phyloP scores from a whole-genome alignment of 2,888 invertebrate genomes.

The Eustalomyia histrio region DNA sequence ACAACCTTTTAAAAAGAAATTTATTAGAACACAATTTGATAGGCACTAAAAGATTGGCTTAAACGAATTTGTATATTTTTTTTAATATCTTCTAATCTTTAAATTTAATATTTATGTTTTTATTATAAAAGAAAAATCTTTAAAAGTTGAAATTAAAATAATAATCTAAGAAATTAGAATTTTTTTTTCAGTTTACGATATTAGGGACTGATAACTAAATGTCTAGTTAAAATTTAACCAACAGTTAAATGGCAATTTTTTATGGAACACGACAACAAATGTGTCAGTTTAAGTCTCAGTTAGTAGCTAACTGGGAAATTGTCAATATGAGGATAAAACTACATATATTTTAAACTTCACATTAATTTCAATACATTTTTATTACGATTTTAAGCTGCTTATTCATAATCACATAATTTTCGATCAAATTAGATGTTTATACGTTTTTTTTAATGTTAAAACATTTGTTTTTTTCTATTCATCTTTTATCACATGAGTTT shows the following conservation, averaged over 20 bases:
- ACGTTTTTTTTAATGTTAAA: not conserved
- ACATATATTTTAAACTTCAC: not conserved
- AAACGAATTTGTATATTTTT: not conserved
- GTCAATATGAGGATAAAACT: too few relatives aligned
- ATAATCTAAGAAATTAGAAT: not conserved
- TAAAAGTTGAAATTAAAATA: not conserved
- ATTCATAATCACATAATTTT: constrained; percentile 24
- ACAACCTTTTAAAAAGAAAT: constrained; percentile 55
- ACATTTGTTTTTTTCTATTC: constrained; percentile 23
- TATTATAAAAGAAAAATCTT: constrained; percentile 5
- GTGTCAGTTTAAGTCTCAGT: too few relatives aligned
- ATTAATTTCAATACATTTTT: not conserved
- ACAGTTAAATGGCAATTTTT: too few relatives aligned
- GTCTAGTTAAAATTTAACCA: too few relatives aligned
- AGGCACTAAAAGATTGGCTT: not conserved
- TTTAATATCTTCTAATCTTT: constrained; percentile 1
- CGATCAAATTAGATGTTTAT: constrained; percentile 11
- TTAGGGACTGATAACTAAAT: too few relatives aligned
- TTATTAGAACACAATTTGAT: constrained; percentile 47
- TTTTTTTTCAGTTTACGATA: not conserved
- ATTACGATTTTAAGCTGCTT: not conserved
- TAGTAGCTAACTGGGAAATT: too few relatives aligned
- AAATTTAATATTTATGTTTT: constrained; percentile 27
- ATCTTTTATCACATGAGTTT: constrained; percentile 15
- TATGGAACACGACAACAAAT: too few relatives aligned